Percentiles rank a stretch among this genome's conserved stretches.
These are phyloP conservation scores for Drosophila miranda DNA, from an alignment of 1,140 invertebrate genomes.

Conservation along the genomic window DNA sequence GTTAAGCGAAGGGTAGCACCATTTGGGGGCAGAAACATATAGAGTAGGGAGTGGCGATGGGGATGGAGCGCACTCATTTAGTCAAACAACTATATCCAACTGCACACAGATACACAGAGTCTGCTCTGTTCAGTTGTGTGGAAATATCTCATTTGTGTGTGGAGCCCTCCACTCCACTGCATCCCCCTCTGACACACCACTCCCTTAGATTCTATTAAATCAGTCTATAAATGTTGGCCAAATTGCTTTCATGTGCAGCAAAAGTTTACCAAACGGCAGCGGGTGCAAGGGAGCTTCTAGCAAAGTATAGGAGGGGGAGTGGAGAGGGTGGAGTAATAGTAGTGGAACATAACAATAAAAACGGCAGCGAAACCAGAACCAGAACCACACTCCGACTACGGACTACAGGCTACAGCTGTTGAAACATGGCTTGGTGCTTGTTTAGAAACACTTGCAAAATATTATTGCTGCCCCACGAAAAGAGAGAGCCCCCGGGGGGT, in stretches of 20 bases:
- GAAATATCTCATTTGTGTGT: conserved; percentile 61
- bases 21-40: conserved; percentile 25
- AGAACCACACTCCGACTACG: conserved; percentile 3
- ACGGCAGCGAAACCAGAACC: conserved; percentile 41
- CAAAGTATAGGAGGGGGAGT: not conserved
- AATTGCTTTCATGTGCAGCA: conserved; percentile 65
- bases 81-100: conserved; percentile 72
- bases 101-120: conserved; percentile 49
- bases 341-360: conserved; percentile 70
- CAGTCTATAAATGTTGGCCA: conserved; percentile 65
- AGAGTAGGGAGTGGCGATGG: conserved; percentile 7
- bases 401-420: conserved; percentile 70
- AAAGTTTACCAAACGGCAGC: conserved; percentile 45
- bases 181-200: not conserved
- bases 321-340: not conserved
- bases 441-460: conserved; percentile 78
- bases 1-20: conserved; percentile 43
- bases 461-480: conserved; percentile 63
- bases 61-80: conserved; percentile 63
- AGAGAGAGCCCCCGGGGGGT: not conserved
- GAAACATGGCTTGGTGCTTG: conserved; percentile 75
- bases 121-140: conserved; percentile 65
- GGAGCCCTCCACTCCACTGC: too few relatives aligned
- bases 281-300: too few relatives aligned
- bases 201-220: conserved; percentile 34